Conservation (phyloP, 2,888 invertebrate genomes). For the Ceriagrion tenellum region DNA sequence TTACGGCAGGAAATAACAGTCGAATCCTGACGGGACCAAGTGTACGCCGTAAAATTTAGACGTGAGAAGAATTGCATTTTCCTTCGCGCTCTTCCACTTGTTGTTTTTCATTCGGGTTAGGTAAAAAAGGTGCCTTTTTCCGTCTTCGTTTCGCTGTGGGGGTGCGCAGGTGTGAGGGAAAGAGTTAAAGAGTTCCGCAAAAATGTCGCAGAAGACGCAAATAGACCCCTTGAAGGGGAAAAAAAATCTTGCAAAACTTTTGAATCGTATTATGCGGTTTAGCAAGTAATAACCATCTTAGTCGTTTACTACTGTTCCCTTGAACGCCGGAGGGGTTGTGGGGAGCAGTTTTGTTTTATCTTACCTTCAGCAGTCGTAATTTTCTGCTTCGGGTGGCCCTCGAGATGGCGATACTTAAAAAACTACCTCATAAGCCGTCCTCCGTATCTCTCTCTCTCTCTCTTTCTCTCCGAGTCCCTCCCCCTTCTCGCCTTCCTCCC, state of each 20-base stretch:
- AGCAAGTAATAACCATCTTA: not conserved
- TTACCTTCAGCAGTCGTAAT: constrained; percentile 53
- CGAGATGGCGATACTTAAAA: constrained; percentile 54
- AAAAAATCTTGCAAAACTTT: not conserved
- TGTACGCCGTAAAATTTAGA: not conserved
- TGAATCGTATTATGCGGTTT: not conserved
- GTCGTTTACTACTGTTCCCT: constrained; percentile 35
- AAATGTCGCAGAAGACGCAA: not conserved
- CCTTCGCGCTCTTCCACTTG: not conserved
- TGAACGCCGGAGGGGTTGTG: not conserved
- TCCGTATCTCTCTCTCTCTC: not conserved
- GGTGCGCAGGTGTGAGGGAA: not conserved
- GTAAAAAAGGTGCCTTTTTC: not conserved
- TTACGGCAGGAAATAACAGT: not conserved
- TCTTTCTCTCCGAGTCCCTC: too few species aligned
- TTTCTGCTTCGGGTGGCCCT: constrained; percentile 48
- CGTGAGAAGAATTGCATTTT: not conserved
- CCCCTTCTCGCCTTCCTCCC: not conserved
- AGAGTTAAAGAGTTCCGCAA: not conserved
- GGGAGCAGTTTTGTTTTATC: constrained; percentile 50
- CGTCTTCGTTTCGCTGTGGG: not conserved
- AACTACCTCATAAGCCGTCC: constrained; percentile 56
- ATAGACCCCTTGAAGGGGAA: not conserved
- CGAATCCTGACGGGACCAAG: not conserved
- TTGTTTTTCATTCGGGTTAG: not conserved